These are phyloP conservation scores for Psittacula echo DNA, from an alignment of 2,797 vertebrate genomes.

Conservation along the genomic window DNA sequence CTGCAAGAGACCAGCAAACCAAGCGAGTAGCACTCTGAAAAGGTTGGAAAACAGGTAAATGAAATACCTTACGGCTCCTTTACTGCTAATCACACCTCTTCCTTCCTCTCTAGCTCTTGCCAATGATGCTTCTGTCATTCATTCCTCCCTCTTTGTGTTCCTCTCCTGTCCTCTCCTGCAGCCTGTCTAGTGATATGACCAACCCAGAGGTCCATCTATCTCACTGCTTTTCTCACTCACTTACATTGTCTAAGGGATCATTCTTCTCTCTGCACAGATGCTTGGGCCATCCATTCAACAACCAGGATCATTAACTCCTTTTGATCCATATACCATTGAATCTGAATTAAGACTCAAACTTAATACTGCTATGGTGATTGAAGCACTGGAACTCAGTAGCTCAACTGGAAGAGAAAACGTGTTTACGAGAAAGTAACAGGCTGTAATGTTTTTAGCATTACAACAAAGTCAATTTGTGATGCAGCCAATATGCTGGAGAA, in stretches of 20 bases:
- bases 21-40: neutral
- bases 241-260: neutral
- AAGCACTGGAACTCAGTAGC: neutral
- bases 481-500: neutral
- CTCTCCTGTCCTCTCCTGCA: neutral
- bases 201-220: neutral
- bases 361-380: neutral
- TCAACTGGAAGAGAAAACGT: conserved; percentile 36
- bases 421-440: conserved; percentile 3
- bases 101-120: neutral
- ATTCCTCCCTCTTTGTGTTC: neutral
- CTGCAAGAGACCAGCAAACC: neutral
- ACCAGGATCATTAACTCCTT: neutral
- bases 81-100: too few relatives aligned
- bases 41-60: neutral
- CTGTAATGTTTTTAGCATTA: conserved; percentile 29
- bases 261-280: neutral
- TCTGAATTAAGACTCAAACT: neutral
- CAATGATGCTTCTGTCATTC: neutral
- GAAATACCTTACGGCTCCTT: neutral
- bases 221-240: neutral
- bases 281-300: neutral
- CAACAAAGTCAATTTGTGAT: conserved; percentile 28
- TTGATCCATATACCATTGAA: neutral
- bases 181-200: neutral